Percentiles rank a stretch among this genome's conserved stretches.
phyloP scores from a whole-genome alignment of 2,797 vertebrate genomes.

The Agapornis canus region DNA sequence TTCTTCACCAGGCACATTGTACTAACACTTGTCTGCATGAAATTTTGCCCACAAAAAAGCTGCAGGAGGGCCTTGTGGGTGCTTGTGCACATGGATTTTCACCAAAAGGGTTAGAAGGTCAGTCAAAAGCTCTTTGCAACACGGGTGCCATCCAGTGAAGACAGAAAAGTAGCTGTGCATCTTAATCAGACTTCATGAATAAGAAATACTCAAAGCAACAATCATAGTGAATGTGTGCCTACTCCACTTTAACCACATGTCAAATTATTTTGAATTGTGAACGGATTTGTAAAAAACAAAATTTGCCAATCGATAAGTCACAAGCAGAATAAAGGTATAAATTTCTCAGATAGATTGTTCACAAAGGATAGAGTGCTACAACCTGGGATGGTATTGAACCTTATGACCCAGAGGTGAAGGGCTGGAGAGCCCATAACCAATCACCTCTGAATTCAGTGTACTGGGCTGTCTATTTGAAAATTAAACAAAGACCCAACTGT shows the following conservation, averaged over 20 bases:
- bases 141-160: conserved; percentile 38
- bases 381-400: conserved; percentile 25
- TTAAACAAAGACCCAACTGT: conserved; percentile 57
- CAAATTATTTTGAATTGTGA: not conserved
- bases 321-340: not conserved
- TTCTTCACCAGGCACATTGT: not conserved
- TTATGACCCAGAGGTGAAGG: conserved; percentile 9
- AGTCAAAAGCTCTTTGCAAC: conserved; percentile 16
- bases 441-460: conserved; percentile 37
- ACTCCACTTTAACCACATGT: not conserved
- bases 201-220: conserved; percentile 36
- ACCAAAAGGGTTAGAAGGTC: conserved; percentile 41
- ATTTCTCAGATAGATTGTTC: not conserved
- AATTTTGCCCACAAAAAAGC: conserved; percentile 2
- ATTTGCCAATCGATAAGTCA: not conserved
- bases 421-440: conserved; percentile 39
- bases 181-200: conserved; percentile 42
- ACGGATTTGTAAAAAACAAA: not conserved
- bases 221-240: conserved; percentile 17
- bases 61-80: conserved; percentile 7
- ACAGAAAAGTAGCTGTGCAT: conserved; percentile 40
- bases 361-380: not conserved
- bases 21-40: not conserved
- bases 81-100: conserved; percentile 31
- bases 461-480: conserved; percentile 55